Conservation (phyloP, 2,113 vertebrate genomes). For the Smithornis capensis region DNA sequence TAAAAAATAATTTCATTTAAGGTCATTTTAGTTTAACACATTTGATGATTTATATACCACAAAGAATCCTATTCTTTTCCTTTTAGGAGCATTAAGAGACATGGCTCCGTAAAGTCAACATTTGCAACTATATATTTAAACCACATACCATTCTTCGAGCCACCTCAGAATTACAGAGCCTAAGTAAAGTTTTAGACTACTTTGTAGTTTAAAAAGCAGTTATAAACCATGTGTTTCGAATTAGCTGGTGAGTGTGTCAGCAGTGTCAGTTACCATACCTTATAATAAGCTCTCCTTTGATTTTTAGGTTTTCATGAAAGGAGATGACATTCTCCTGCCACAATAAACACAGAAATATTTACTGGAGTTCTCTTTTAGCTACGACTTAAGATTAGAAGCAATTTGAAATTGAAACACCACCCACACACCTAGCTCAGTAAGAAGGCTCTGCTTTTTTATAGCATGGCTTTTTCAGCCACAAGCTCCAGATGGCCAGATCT, state of each 20-base stretch:
- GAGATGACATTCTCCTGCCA: constrained; percentile 31
- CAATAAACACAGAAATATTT: constrained; percentile 39
- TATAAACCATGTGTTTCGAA: constrained; percentile 69
- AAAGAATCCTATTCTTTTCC: neutral
- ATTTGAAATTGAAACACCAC: neutral
- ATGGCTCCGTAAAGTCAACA: neutral
- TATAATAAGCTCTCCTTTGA: constrained; percentile 61
- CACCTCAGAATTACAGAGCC: constrained; percentile 67
- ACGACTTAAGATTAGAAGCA: constrained; percentile 35
- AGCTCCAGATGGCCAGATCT: constrained; percentile 6
- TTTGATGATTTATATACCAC: neutral
- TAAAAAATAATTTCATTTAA: neutral
- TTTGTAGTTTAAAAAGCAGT: constrained; percentile 57
- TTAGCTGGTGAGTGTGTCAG: constrained; percentile 67
- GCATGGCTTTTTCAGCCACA: neutral
- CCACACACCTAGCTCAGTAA: constrained; percentile 17
- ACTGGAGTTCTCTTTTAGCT: constrained; percentile 8
- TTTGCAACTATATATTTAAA: constrained; percentile 44
- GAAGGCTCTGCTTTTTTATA: neutral
- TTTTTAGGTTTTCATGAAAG: constrained; percentile 25
- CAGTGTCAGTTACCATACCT: constrained; percentile 52
- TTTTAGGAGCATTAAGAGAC: neutral
- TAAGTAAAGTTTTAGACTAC: constrained; percentile 59
- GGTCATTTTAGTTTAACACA: neutral
- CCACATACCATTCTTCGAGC: constrained; percentile 31